Evolutionary conservation across 2,797 vertebrate genomes (phyloP), one percentile per base, ranked within the genome.

Genomic region (Uromys caudimaculatus): DNA sequence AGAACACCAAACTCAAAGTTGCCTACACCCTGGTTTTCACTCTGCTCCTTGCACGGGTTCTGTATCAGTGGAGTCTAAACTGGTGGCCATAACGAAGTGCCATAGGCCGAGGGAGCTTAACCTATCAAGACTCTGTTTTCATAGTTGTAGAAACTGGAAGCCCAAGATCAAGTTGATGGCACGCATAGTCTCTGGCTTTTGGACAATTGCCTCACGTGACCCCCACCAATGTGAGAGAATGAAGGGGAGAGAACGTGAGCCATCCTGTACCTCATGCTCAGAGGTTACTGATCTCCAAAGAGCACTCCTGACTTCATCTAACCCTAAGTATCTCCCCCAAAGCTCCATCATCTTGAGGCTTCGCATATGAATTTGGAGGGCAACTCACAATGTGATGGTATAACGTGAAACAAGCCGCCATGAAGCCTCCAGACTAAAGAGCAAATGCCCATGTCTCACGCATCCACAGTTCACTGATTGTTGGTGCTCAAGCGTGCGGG

Each of bases 41-140:
- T 32, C 19, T 1, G 35, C 52, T 35, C 0, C 52, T 1, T 29
- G 0, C 2, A 0, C 0, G 1, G 3, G 38, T 4, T 4, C 12
- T 75, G 17, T 7, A 0, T 75, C 73, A 6, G 0, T 1, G 17
- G 27, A 0, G 1, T 90, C 62, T 8, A 23, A 64, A 67, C 0
- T 0, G 14, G 17, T 24, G 35, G 76, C 62, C 0, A 0, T 38
- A n/a, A 8, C 35, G 24, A 47, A 71, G 12, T 3, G 4, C 35
- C 54, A 27, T 54, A 54, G n/a, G 35, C 13, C 3, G 1, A 5
- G 50, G n/a, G 2, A 38, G 12, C 9, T 27, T 24, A 38, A 16
- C 54, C 14, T 38, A 24, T 56, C 79, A 60, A 50, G n/a, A 60
- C n/a, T 24, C 60, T 5, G 13, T 50, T 67, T 44, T 76, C 73